phyloP scores from a whole-genome alignment of 2,888 invertebrate species.

The Mythimna ferrago region DNA sequence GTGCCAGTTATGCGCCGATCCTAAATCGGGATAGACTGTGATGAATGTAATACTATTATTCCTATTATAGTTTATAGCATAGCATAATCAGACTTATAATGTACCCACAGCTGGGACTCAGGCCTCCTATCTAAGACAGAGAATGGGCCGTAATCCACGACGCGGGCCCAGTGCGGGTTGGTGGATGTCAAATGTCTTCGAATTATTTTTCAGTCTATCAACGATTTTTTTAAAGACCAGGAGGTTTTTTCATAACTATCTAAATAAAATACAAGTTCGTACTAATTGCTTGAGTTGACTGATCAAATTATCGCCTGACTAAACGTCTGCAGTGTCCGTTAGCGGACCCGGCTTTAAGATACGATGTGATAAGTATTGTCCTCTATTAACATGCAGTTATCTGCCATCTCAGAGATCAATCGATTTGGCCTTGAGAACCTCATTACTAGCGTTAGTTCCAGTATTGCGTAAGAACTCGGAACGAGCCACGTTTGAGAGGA shows the following conservation, averaged over 20 bases:
- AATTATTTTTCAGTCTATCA: no score
- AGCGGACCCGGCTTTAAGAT: no score
- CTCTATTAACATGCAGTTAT: background rate
- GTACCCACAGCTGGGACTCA: no score
- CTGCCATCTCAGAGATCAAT: conserved; percentile 27
- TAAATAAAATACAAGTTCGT: background rate
- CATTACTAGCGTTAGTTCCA: conserved; percentile 5
- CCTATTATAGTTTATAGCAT: no score
- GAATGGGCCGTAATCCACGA: no score
- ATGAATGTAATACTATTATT: background rate
- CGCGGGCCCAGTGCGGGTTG: no score
- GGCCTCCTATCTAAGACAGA: no score
- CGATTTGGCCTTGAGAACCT: conserved; percentile 28
- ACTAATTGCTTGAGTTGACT: background rate
- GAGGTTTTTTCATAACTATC: no score
- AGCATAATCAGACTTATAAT: no score
- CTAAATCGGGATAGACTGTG: background rate
- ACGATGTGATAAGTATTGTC: no score
- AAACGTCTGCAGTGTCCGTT: background rate
- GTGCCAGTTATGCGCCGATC: background rate
- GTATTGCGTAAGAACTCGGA: background rate
- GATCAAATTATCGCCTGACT: background rate
- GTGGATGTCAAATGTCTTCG: no score
- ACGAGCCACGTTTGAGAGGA: conserved; percentile 21
- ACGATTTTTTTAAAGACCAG: no score